Conservation (phyloP, 2,888 invertebrate genomes). For the Torymus aiolomorphi region DNA sequence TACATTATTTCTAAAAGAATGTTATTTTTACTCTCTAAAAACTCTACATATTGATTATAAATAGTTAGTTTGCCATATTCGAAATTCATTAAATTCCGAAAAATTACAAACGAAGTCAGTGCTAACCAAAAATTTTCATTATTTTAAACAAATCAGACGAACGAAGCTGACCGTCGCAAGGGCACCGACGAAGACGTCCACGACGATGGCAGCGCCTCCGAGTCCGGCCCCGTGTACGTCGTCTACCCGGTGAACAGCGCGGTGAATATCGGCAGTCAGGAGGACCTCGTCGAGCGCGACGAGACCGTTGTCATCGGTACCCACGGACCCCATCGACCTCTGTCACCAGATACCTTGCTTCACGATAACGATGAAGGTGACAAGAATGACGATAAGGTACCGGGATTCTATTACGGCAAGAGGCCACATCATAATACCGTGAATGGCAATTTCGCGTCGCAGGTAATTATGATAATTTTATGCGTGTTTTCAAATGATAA, state of each 20-base stretch:
- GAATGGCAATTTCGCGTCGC: constrained; percentile 74
- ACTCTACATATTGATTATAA: no score
- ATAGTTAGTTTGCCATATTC: no score
- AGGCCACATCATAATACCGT: constrained; percentile 66
- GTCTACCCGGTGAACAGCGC: constrained; percentile 80
- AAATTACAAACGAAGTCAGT: background rate
- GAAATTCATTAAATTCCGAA: no score
- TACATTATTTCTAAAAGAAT: no score
- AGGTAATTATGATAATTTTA: constrained; percentile 59
- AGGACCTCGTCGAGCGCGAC: constrained; percentile 74
- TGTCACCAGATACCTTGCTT: constrained; percentile 73
- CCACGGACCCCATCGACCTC: constrained; percentile 77
- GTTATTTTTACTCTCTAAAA: no score
- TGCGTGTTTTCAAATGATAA: no score
- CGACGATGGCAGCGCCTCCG: constrained; percentile 10
- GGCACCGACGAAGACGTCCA: constrained; percentile 11
- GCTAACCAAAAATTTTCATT: background rate
- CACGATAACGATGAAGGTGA: constrained; percentile 63
- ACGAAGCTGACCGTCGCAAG: constrained; percentile 50
- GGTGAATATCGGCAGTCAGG: constrained; percentile 74
- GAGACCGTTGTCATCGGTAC: constrained; percentile 79
- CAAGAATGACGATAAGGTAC: constrained; percentile 43
- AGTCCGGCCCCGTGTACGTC: constrained; percentile 76
- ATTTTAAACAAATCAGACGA: constrained; percentile 12
- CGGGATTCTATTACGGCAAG: constrained; percentile 41